Evolutionary conservation across 2,113 vertebrate genomes (phyloP), one percentile per base, ranked within the genome.

Genomic region (Alces alces): DNA sequence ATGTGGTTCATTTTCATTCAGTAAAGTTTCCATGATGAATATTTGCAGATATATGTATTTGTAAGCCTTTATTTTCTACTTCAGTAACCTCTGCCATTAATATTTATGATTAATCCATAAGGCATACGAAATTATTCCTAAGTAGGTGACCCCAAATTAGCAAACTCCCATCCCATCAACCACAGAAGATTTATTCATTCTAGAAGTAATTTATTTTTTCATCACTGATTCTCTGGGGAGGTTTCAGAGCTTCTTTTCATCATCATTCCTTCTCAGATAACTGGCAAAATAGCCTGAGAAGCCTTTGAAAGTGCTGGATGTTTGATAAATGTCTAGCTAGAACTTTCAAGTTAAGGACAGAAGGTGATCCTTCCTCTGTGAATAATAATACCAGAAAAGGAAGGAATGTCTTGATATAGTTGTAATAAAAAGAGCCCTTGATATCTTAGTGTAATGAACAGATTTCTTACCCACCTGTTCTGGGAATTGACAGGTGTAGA

Each of bases 321-420:
- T 73, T 95, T 97, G 96, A 95, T 92, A 89, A 97, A 96, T 97
- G 97, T 93, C 96, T 94, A 93, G 15, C 96, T 91, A 91, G 12
- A 95, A 87, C 57, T 97, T 97, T 90, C 94, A 97, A 95, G 45
- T 64, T 90, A 66, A 91, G 33, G 73, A 80, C 16, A 88, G 50
- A 97, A 94, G 54, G 39, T 76, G 64, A 96, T 82, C n/a, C 25
- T 95, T 94, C 47, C 52, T 97, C 54, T 85, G 30, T 94, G 89
- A 94, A 84, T 92, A 89, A 85, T 95, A 97, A 95, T 57, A 54
- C 8, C 84, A 55, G 50, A 79, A 86, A 96, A 95, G 30, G 30
- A 91, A 95, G 93, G n/a, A 93, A 39, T 78, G 14, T 89, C 36
- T 93, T 92, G 55, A 70, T 84, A 76, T 28, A 45, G 60, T 78